These are phyloP conservation scores for Polia nebulosa DNA, from an alignment of 2,888 invertebrate species.

Conservation along the genomic window DNA sequence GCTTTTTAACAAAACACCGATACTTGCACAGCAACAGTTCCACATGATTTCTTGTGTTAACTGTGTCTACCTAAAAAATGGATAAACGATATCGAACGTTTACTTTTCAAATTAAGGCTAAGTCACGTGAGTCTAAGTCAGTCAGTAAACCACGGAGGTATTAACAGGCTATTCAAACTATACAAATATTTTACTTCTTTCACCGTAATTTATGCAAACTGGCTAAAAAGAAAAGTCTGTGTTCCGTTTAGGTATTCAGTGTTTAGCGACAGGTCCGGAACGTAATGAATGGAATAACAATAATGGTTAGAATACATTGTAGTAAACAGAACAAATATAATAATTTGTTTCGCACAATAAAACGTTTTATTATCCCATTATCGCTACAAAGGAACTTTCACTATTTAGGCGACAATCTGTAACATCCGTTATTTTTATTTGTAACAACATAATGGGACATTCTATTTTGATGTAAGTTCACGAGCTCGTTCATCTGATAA, in stretches of 20 bases:
- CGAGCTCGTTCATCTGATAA: conserved; percentile 21
- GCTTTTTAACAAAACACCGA: conserved; percentile 20
- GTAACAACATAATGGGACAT: conserved; percentile 50
- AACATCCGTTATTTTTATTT: conserved; percentile 74
- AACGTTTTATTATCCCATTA: conserved; percentile 70
- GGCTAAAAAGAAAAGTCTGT: conserved; percentile 35
- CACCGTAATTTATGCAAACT: conserved; percentile 23
- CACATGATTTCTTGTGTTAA: conserved; percentile 25
- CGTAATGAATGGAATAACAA: conserved; percentile 28
- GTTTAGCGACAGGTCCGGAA: conserved; percentile 13
- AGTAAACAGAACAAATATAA: conserved; percentile 60
- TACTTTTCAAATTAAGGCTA: conserved; percentile 31
- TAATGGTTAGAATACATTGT: conserved; percentile 35
- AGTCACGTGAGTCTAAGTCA: conserved; percentile 24
- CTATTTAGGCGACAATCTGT: conserved; percentile 74
- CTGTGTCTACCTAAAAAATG: conserved; percentile 9
- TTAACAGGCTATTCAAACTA: conserved; percentile 37
- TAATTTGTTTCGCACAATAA: conserved; percentile 67
- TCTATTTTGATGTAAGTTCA: conserved; percentile 26
- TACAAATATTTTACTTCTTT: conserved; percentile 37
- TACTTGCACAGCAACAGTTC: conserved; percentile 25
- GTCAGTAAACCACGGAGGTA: conserved; percentile 47
- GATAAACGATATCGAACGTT: conserved; percentile 35
- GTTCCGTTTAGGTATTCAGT: conserved; percentile 24
- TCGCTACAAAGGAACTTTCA: conserved; percentile 73